Evolutionary conservation across 2,888 invertebrate genomes (phyloP), one percentile per base, ranked within the genome.

Genomic region (Drosophila acutilabella): DNA sequence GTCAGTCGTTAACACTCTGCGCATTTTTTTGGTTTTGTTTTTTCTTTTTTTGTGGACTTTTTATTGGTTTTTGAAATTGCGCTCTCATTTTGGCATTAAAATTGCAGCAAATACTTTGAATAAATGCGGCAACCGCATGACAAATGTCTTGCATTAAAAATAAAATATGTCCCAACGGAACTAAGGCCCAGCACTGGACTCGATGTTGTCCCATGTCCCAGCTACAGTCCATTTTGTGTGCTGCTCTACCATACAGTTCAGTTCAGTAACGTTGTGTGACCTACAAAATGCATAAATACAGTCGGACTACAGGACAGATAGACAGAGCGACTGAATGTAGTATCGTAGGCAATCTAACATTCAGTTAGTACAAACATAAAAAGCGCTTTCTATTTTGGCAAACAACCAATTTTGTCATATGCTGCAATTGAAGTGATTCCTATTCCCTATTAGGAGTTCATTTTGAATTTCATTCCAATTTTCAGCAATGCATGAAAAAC

Each of bases 101-200:
- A 79, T 79, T 79, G 81, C 81, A 81, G 79, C 81, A 79, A 79
- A 79, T 80, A 79, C 78, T 79, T 80, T 80, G 78, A 79, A 80
- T 79, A 79, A 79, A 79, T 81, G 78, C 78, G 80, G 50, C 80
- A 73, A 77, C 78, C 73, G 78, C 78, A 78, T 78, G 80, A 78
- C 78, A 78, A 78, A 78, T 78, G 79, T 77, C 80, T 77, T 78
- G 78, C 80, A 78, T 78, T 78, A 80, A 80, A 78, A 73, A 80
- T 78, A 78, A 78, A 78, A 78, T 78, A 78, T 78, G 80, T 73
- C 78, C 78, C 80, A 57, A 53, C 48, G 69, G 72, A 30, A 76
- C 65, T 7, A 42, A 54, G 58, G 30, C 30, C 30, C 30, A 6
- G 23, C 6, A 26, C 50, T 16, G 57, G 42, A 41, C 58, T 13